phyloP scores from a whole-genome alignment of 2,797 vertebrate species.

The Spinibarbus caldwelli region DNA sequence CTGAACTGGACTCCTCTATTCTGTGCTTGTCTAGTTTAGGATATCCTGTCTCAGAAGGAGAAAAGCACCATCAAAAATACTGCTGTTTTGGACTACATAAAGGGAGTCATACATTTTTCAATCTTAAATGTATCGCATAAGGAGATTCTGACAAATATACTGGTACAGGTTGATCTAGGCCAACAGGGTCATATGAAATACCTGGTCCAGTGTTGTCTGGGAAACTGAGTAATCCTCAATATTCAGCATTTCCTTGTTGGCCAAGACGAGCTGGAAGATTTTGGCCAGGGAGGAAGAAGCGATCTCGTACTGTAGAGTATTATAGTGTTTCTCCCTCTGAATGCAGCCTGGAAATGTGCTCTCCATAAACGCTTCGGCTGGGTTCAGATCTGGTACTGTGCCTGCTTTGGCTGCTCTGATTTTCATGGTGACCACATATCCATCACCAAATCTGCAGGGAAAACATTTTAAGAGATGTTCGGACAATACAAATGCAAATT shows the following conservation, averaged over 20 bases:
- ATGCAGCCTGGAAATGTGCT: slow-evolving; percentile 88
- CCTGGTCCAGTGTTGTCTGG: slow-evolving; percentile 95
- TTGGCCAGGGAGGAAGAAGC: slow-evolving; percentile 87
- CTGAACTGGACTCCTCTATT: slow-evolving; percentile 2
- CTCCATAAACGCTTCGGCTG: slow-evolving; percentile 88
- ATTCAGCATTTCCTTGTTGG: slow-evolving; percentile 89
- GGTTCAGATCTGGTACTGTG: slow-evolving; percentile 81
- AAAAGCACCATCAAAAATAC: background rate
- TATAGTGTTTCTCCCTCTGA: slow-evolving; percentile 90
- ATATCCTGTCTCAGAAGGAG: background rate
- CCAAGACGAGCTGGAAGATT: slow-evolving; percentile 90
- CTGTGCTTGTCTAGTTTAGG: slow-evolving; percentile 1
- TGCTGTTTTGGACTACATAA: slow-evolving; percentile 3
- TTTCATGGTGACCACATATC: slow-evolving; percentile 94
- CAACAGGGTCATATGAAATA: background rate
- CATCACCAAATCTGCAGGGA: slow-evolving; percentile 85
- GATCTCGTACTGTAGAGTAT: slow-evolving; percentile 93
- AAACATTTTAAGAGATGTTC: background rate
- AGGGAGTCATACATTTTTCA: background rate
- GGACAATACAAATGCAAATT: background rate
- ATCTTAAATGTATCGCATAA: background rate
- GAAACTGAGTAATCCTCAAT: slow-evolving; percentile 95
- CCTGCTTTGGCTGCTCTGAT: slow-evolving; percentile 81
- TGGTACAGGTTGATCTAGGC: background rate
- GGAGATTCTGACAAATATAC: slow-evolving; percentile 17